Evolutionary conservation across 2,113 vertebrate genomes (phyloP).

Genomic region (Phoenicopterus ruber): DNA sequence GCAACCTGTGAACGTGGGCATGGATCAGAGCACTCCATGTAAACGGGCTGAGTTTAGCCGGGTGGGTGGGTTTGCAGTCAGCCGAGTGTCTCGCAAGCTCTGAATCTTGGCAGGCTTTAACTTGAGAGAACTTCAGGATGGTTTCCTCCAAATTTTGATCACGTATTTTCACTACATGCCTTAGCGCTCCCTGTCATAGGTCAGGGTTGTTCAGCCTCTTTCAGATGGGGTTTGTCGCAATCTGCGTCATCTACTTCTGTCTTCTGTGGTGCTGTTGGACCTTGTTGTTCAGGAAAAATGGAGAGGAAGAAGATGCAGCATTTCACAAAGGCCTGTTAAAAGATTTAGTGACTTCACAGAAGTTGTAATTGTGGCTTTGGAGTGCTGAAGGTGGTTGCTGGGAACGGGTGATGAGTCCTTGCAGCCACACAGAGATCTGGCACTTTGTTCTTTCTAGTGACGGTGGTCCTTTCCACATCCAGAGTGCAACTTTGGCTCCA

Average conservation of each 20-base stretch:
- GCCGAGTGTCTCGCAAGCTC: not conserved
- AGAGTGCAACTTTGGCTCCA: not conserved
- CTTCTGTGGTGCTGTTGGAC: not conserved
- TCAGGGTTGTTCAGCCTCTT: not conserved
- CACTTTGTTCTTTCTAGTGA: not conserved
- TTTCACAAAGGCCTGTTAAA: not conserved
- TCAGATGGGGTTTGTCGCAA: not conserved
- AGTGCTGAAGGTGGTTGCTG: not conserved
- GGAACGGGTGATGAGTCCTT: not conserved
- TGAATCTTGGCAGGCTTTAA: not conserved
- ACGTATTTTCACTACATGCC: fast-evolving
- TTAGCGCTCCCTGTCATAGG: not conserved
- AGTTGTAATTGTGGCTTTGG: not conserved
- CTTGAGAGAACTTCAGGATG: not conserved
- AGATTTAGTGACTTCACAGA: not conserved
- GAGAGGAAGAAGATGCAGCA: not conserved
- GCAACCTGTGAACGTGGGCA: not conserved
- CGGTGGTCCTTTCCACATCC: not conserved
- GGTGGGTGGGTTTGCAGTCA: not conserved
- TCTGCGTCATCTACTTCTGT: not conserved
- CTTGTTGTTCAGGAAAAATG: not conserved
- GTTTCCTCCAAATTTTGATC: not conserved
- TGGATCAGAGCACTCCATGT: not conserved
- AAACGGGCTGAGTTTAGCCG: fast-evolving
- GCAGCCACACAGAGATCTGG: not conserved